Base-by-base conservation (phyloP, 1,140 invertebrate genomes). In the Capitella teleta region DNA sequence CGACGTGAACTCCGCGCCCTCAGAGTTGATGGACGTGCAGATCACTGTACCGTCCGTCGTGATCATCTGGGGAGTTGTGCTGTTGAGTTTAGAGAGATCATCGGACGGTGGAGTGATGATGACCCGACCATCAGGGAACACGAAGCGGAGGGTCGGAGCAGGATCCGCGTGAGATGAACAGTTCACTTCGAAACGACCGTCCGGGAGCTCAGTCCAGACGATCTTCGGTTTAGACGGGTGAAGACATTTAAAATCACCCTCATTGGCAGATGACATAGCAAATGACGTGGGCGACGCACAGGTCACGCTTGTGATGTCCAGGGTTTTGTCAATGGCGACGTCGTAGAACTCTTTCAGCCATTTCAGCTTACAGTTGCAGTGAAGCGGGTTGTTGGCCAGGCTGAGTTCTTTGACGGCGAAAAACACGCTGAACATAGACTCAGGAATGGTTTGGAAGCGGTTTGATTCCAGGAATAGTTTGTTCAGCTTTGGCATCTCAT, bases 321-420 rank as follows among this genome's bases (percentile, higher is more conserved):
- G 25, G 10, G 16, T 26, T 24, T 43, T 51, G 49, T 42, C 49
- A n/a, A 28, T n/a, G 5, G 40, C 38, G 21, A 14, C 21, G 2
- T 24, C n/a, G 41, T 44, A 51, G 49, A 51, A 51, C 5, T 51
- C 49, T 30, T 30, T 21, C 14, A 51, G 38, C 49, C 49, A 51
- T 6, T n/a, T 19, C 2, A 51, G 49, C 3, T 42, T 42, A 23
- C 49, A 51, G 41, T 51, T 51, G 28, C 49, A 51, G 40, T 51
- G 49, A 2, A 51, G 41, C 3, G 38, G 49, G 41, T 51, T 51
- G 5, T 26, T n/a, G 24, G 49, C 38, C 1, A 51, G 19, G 16
- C 12, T 25, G 16, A 51, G 23, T 14, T 51, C 37, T 25, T 51
- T 51, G 24, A 51, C 49, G 12, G 49, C 24, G 28, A 51, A 51